Evolutionary conservation across 2,888 invertebrate species (phyloP).

Genomic region (Cataglyphis rosenhaueri): DNA sequence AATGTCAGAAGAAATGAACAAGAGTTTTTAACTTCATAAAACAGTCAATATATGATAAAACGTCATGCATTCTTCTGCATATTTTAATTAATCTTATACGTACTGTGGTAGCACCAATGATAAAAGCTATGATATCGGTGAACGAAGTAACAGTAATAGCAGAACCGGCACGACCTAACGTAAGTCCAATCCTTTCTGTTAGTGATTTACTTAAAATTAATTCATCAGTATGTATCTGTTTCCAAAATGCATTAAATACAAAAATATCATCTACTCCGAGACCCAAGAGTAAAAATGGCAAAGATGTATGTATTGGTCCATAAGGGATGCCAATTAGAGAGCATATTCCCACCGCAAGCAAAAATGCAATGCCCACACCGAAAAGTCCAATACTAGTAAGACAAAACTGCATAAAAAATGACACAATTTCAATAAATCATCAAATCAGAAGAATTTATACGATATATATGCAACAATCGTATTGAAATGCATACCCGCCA

Average conservation of each 20-base stretch:
- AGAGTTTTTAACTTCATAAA: neutral
- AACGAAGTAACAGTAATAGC: conserved; percentile 94
- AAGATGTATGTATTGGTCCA: conserved; percentile 93
- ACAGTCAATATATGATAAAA: neutral
- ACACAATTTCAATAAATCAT: neutral
- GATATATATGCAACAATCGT: neutral
- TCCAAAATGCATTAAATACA: conserved; percentile 93
- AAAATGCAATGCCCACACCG: conserved; percentile 91
- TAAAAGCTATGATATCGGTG: conserved; percentile 93
- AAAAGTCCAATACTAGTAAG: conserved; percentile 90
- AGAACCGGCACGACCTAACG: conserved; percentile 93
- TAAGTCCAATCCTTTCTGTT: conserved; percentile 89
- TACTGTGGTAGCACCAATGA: conserved; percentile 92
- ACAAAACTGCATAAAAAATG: conserved; percentile 85
- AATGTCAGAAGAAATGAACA: neutral
- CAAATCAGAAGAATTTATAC: neutral
- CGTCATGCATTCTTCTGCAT: neutral
- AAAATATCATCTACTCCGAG: conserved; percentile 95
- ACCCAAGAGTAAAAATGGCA: conserved; percentile 93
- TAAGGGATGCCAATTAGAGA: conserved; percentile 90
- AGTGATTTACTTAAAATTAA: conserved; percentile 87
- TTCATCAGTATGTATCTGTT: conserved; percentile 87
- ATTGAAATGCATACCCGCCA: conserved; percentile 87
- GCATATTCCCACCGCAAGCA: conserved; percentile 90
- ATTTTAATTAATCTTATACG: conserved; percentile 66